phyloP scores from a whole-genome alignment of 2,888 invertebrate genomes.

The Beris chalybata region DNA sequence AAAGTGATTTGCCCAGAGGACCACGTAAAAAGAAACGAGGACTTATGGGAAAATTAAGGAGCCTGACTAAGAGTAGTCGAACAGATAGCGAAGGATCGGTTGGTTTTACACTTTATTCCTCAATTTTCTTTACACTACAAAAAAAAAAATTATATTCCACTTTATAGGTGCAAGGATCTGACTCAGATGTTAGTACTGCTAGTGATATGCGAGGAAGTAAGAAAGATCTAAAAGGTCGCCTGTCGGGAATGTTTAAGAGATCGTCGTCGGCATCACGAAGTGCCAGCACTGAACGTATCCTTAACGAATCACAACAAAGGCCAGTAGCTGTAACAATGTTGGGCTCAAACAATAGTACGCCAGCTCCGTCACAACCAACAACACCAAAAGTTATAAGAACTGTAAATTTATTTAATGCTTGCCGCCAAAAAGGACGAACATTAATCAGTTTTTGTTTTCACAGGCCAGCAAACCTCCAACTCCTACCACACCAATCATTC shows the following conservation, averaged over 20 bases:
- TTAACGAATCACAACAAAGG: conserved; percentile 55
- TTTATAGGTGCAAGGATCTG: conserved; percentile 64
- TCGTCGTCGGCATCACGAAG: conserved; percentile 66
- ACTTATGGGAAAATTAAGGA: conserved; percentile 80
- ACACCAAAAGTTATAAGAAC: conserved; percentile 50
- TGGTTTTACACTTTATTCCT: conserved; percentile 8
- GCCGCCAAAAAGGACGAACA: not conserved
- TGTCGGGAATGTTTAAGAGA: conserved; percentile 82
- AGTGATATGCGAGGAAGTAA: conserved; percentile 67
- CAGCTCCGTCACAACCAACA: conserved; percentile 49
- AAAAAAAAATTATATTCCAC: not conserved
- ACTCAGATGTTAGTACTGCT: conserved; percentile 70
- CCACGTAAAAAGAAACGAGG: conserved; percentile 77
- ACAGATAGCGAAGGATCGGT: conserved; percentile 57
- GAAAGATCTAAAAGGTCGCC: conserved; percentile 75
- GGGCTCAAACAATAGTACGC: conserved; percentile 49
- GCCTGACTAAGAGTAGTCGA: conserved; percentile 73
- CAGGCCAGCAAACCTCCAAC: conserved; percentile 53
- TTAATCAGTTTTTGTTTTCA: conserved; percentile 21
- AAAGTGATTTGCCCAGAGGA: conserved; percentile 73
- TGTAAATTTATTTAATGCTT: conserved; percentile 15
- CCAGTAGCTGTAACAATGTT: conserved; percentile 59
- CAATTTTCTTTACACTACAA: not conserved
- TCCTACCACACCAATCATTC: conserved; percentile 52
- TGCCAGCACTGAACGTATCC: conserved; percentile 59